Evolutionary conservation across 92 coral and sea anemone genomes (phyloP).

Genomic region (Pocillopora grandis): DNA sequence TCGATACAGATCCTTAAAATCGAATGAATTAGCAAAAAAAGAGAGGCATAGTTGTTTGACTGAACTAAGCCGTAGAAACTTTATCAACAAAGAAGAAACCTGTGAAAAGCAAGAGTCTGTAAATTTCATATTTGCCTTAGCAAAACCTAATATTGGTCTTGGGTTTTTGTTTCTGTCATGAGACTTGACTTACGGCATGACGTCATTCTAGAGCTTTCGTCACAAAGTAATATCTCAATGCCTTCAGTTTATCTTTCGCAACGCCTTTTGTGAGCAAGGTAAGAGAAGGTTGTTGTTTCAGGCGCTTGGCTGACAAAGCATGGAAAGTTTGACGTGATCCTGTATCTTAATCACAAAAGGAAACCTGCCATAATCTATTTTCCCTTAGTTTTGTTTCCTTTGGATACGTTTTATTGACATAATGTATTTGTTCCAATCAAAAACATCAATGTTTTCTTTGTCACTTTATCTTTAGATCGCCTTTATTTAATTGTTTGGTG

Average conservation of each 20-base stretch:
- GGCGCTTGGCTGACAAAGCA: background rate
- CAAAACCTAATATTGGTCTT: conserved; percentile 1
- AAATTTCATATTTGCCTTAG: background rate
- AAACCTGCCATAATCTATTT: background rate
- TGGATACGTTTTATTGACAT: background rate
- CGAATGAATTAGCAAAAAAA: too few species aligned
- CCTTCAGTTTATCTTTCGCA: background rate
- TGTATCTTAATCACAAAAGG: background rate
- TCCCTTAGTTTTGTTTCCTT: background rate
- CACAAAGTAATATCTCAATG: background rate
- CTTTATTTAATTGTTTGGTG: too few species aligned
- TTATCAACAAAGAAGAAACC: background rate
- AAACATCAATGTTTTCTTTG: too few species aligned
- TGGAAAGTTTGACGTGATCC: too few species aligned
- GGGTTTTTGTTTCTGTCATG: background rate
- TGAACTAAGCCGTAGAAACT: background rate
- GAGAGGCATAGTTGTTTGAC: too few species aligned
- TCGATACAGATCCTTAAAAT: too few species aligned
- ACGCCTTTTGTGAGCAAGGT: background rate
- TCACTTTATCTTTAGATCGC: too few species aligned
- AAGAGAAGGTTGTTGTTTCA: background rate
- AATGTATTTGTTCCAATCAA: background rate
- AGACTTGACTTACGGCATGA: background rate
- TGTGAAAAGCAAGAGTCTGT: background rate
- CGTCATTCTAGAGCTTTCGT: background rate